Percentiles rank a stretch among this genome's conserved stretches.
These are phyloP conservation scores for Anaspis maculata DNA, from an alignment of 2,888 invertebrate species.

Conservation along the genomic window DNA sequence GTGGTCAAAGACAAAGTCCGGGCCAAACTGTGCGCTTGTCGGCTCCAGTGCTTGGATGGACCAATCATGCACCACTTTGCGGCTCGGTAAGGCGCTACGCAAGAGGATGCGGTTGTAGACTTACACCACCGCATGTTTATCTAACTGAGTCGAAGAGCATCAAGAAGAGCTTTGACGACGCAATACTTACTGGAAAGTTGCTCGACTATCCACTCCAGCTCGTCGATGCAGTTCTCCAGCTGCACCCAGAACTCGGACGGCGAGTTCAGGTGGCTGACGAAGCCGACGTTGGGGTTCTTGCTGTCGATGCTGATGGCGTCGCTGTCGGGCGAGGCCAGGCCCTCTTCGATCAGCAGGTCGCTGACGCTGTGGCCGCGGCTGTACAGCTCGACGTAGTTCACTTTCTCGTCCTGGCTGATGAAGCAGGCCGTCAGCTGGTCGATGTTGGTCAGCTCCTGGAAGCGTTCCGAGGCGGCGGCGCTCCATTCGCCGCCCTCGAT, in stretches of 20 bases:
- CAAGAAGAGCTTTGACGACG: too few species aligned
- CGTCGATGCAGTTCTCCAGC: slow-evolving; percentile 51
- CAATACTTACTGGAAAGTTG: too few species aligned
- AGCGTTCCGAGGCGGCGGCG: slow-evolving; percentile 50
- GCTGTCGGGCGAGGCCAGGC: slow-evolving; percentile 43
- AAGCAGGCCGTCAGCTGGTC: slow-evolving; percentile 27
- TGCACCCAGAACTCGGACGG: slow-evolving; percentile 69
- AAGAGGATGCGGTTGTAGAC: too few species aligned
- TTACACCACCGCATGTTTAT: too few species aligned
- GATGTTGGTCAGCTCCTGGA: slow-evolving; percentile 35
- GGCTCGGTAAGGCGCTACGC: too few species aligned
- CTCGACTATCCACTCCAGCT: slow-evolving; percentile 54
- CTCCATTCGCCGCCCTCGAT: slow-evolving; percentile 56
- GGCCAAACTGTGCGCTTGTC: too few species aligned
- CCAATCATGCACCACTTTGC: too few species aligned
- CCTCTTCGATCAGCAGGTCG: slow-evolving; percentile 51
- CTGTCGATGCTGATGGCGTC: neutral
- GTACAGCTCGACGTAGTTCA: slow-evolving; percentile 58
- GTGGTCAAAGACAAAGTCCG: too few species aligned
- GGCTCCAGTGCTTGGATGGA: too few species aligned
- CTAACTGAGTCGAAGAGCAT: too few species aligned
- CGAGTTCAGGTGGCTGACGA: slow-evolving; percentile 59
- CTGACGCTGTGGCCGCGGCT: slow-evolving; percentile 53
- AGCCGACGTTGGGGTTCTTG: slow-evolving; percentile 39
- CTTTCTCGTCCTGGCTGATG: slow-evolving; percentile 50